These are phyloP conservation scores for Aradophagus sp. DNA, from an alignment of 1,140 invertebrate genomes.

Conservation along the genomic window DNA sequence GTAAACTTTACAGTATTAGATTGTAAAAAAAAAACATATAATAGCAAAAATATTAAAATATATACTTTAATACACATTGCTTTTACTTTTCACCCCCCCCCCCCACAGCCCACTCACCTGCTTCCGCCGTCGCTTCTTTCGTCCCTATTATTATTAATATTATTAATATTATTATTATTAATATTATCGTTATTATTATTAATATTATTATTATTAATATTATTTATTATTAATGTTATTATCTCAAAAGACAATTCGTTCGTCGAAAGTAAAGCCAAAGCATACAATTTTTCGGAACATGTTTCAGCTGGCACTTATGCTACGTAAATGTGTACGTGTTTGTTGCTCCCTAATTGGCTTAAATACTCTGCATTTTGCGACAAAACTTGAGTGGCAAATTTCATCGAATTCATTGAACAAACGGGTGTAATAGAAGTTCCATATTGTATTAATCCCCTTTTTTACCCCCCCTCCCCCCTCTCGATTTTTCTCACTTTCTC, in stretches of 20 bases:
- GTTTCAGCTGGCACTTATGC: conserved; percentile 69
- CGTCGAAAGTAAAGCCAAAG: conserved; percentile 42
- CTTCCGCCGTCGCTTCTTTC: too few relatives aligned
- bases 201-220: too few relatives aligned
- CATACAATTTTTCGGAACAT: conserved; percentile 65
- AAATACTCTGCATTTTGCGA: conserved; percentile 73
- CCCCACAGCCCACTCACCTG: too few relatives aligned
- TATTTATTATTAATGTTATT: too few relatives aligned
- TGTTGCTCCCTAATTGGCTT: conserved; percentile 73
- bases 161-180: too few relatives aligned
- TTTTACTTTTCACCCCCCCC: conserved; percentile 18
- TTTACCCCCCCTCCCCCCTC: not conserved
- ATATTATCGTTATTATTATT: too few relatives aligned
- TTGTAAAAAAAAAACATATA: conserved; percentile 42
- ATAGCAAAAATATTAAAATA: conserved; percentile 48
- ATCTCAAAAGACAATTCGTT: conserved; percentile 34
- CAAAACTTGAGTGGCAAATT: conserved; percentile 68
- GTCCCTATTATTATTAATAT: too few relatives aligned
- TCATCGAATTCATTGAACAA: conserved; percentile 53
- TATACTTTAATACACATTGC: conserved; percentile 42
- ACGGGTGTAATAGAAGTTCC: conserved; percentile 45
- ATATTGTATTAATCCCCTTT: conserved; percentile 16
- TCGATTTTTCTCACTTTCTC: conserved; percentile 6
- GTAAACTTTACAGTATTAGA: conserved; percentile 40
- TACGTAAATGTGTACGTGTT: conserved; percentile 74